Conservation (phyloP, 1,140 invertebrate genomes). For the Listronotus bonariensis region DNA sequence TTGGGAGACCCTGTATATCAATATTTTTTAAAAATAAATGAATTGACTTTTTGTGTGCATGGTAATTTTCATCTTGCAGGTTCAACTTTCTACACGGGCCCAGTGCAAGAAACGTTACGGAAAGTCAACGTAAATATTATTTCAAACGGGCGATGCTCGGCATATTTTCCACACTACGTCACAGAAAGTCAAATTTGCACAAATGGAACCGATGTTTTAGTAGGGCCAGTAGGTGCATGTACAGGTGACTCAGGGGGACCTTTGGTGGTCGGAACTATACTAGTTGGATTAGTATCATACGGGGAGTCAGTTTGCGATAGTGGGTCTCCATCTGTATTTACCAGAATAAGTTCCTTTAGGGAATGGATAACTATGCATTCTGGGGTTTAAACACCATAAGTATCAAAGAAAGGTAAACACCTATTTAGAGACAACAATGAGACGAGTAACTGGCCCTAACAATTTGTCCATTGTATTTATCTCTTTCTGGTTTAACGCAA, state of each 20-base stretch:
- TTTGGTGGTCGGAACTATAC: slow-evolving; percentile 61
- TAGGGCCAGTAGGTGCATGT: slow-evolving; percentile 59
- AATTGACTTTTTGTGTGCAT: no score
- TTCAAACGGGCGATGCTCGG: slow-evolving; percentile 1
- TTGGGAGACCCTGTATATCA: no score
- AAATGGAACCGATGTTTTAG: slow-evolving; percentile 7
- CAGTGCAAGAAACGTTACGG: slow-evolving; percentile 6
- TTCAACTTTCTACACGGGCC: not conserved
- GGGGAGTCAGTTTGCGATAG: slow-evolving; percentile 14
- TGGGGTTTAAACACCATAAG: no score
- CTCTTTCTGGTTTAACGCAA: no score
- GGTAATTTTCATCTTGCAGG: not conserved
- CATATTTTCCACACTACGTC: not conserved
- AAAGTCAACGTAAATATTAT: slow-evolving; percentile 9
- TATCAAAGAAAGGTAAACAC: no score
- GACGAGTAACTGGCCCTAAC: no score
- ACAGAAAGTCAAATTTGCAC: slow-evolving; percentile 17
- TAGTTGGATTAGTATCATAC: slow-evolving; percentile 30
- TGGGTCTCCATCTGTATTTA: slow-evolving; percentile 23
- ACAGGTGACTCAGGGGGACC: slow-evolving; percentile 85
- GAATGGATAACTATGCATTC: slow-evolving; percentile 28
- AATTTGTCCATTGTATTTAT: no score
- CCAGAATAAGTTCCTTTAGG: slow-evolving; percentile 25
- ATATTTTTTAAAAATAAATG: no score
- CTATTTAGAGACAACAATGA: no score